phyloP scores from a whole-genome alignment of 1,140 invertebrate species.

The Conus betulinus region DNA sequence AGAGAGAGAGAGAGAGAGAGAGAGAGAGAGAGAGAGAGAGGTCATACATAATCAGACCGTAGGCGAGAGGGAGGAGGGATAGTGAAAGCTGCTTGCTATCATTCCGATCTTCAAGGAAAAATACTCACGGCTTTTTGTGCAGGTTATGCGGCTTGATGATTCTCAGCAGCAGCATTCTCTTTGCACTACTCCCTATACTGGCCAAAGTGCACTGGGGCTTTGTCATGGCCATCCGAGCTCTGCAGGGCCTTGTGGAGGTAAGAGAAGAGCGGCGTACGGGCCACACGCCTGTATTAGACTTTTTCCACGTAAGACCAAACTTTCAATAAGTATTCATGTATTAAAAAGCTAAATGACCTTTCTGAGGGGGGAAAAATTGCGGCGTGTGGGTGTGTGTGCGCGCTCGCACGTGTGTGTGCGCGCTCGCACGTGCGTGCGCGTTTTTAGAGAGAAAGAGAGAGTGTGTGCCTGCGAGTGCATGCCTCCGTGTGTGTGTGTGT shows the following conservation, averaged over 20 bases:
- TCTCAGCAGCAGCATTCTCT: not conserved
- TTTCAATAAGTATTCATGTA: too few relatives aligned
- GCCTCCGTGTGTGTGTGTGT: conserved; percentile 12
- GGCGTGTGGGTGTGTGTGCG: not conserved
- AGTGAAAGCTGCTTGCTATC: too few relatives aligned
- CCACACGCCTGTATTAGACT: too few relatives aligned
- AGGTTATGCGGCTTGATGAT: not conserved
- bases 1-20: too few relatives aligned
- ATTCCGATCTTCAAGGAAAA: too few relatives aligned
- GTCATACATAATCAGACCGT: too few relatives aligned
- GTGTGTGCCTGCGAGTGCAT: not conserved
- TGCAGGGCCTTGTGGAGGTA: conserved; percentile 98
- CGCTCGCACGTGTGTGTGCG: not conserved
- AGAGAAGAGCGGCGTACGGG: conserved; percentile 60
- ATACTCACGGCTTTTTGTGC: not conserved
- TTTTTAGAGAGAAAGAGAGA: too few relatives aligned
- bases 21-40: too few relatives aligned
- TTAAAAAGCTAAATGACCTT: too few relatives aligned
- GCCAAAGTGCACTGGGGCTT: conserved; percentile 86
- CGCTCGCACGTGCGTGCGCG: not conserved
- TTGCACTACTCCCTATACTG: conserved; percentile 88
- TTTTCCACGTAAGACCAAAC: too few relatives aligned
- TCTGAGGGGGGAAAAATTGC: too few relatives aligned
- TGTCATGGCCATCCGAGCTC: conserved; percentile 89
- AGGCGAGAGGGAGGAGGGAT: too few relatives aligned